These are phyloP conservation scores for Hycleus cichorii DNA, from an alignment of 1,140 invertebrate species.

Conservation along the genomic window DNA sequence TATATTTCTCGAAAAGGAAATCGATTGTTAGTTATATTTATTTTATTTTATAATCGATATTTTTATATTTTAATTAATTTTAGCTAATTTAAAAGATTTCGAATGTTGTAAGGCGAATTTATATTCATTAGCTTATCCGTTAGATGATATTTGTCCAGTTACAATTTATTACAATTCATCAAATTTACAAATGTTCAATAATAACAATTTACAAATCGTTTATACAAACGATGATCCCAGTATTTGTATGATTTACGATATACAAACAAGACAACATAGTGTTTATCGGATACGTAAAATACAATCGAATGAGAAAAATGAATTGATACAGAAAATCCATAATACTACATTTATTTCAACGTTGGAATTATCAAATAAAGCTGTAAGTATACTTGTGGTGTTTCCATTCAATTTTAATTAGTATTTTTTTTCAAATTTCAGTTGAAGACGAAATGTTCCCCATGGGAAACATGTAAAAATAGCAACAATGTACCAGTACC, in stretches of 20 bases:
- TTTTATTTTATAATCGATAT: background rate
- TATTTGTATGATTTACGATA: slow-evolving; percentile 65
- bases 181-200: slow-evolving; percentile 45
- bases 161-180: slow-evolving; percentile 59
- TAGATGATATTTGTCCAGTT: slow-evolving; percentile 83
- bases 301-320: slow-evolving; percentile 53
- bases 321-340: slow-evolving; percentile 35
- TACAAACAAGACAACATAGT: slow-evolving; percentile 66
- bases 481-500: slow-evolving; percentile 15
- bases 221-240: slow-evolving; percentile 48
- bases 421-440: slow-evolving; percentile 9
- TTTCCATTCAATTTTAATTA: too few species aligned
- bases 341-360: slow-evolving; percentile 17
- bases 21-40: slow-evolving; percentile 18
- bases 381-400: too few species aligned
- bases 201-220: slow-evolving; percentile 46
- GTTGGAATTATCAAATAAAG: slow-evolving; percentile 24
- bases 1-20: slow-evolving; percentile 64
- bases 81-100: slow-evolving; percentile 27
- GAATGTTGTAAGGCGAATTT: slow-evolving; percentile 52
- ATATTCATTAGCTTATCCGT: slow-evolving; percentile 78
- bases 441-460: slow-evolving; percentile 30
- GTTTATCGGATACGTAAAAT: slow-evolving; percentile 75
- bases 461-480: slow-evolving; percentile 29
- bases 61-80: background rate